Conservation (phyloP, 23 tunicate species). For the Ascidia mentula region DNA sequence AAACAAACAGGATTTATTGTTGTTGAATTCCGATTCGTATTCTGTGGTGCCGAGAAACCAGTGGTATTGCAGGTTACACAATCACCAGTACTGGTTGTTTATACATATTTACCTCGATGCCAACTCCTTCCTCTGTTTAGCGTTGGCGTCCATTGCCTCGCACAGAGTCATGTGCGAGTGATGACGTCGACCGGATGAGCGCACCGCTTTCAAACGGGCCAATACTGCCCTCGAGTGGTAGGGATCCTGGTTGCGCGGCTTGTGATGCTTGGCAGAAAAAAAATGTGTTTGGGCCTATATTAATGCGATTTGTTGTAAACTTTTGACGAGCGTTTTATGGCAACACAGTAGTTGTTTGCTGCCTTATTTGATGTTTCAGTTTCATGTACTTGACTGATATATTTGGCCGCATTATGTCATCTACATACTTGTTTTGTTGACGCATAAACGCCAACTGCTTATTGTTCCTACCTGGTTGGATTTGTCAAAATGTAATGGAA, state of each 20-base stretch:
- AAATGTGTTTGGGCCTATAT: neutral
- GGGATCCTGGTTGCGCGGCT: neutral
- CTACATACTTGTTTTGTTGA: too few species aligned
- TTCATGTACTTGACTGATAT: too few species aligned
- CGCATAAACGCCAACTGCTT: too few species aligned
- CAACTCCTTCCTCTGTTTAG: constrained; percentile 37
- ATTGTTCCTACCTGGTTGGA: too few species aligned
- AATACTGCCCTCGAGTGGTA: constrained; percentile 59
- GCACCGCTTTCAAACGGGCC: constrained; percentile 73
- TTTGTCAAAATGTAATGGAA: neutral
- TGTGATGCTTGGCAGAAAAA: neutral
- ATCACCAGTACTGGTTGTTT: too few species aligned
- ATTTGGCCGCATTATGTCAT: too few species aligned
- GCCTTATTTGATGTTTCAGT: too few species aligned
- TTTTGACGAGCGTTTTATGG: too few species aligned
- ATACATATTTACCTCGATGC: constrained; percentile 38
- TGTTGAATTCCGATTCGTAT: neutral
- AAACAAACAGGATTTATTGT: neutral
- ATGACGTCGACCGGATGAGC: constrained; percentile 56
- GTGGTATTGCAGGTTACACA: too few species aligned
- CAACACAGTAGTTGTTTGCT: too few species aligned
- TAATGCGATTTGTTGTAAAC: too few species aligned
- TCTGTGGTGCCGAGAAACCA: too few species aligned
- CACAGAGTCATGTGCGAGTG: constrained; percentile 36
- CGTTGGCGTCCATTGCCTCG: constrained; percentile 68